Evolutionary conservation across 1,140 invertebrate genomes (phyloP).

Genomic region (Diorhabda sublineata): DNA sequence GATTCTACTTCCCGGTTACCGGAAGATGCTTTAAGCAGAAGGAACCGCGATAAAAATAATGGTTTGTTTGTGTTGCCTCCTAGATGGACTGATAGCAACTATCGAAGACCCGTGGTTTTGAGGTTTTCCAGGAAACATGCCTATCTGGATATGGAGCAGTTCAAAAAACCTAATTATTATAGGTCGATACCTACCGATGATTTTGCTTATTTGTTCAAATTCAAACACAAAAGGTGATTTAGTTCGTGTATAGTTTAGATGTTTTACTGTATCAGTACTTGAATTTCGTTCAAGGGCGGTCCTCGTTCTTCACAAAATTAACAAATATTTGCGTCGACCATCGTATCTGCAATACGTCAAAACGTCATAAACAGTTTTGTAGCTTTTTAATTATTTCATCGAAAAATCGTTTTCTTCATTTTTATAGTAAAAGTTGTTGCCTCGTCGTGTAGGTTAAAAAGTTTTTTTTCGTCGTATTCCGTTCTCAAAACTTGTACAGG

Average conservation of each 20-base stretch:
- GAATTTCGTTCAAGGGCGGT: neutral
- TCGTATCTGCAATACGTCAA: too few relatives aligned
- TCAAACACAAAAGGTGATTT: conserved; percentile 29
- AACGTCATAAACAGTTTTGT: too few relatives aligned
- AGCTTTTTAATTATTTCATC: too few relatives aligned
- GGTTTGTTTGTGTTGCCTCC: conserved; percentile 22
- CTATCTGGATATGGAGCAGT: conserved; percentile 22
- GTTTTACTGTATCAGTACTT: conserved; percentile 2
- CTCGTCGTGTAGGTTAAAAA: too few relatives aligned
- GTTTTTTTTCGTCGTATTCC: too few relatives aligned
- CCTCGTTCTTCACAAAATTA: too few relatives aligned
- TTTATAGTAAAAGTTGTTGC: too few relatives aligned
- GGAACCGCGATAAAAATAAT: conserved; percentile 23
- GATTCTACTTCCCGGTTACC: neutral
- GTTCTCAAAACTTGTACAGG: too few relatives aligned
- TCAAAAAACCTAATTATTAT: conserved; percentile 29
- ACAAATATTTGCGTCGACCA: too few relatives aligned
- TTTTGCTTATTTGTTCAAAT: conserved; percentile 28
- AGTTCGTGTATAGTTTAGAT: neutral
- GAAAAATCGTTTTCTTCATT: too few relatives aligned
- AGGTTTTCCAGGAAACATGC: conserved; percentile 34
- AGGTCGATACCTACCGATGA: conserved; percentile 32
- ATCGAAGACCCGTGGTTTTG: conserved; percentile 30
- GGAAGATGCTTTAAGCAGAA: conserved; percentile 18
- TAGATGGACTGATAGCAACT: conserved; percentile 22